Conservation (phyloP, 92 coral and sea anemone genomes). For the Porites cylindrica region DNA sequence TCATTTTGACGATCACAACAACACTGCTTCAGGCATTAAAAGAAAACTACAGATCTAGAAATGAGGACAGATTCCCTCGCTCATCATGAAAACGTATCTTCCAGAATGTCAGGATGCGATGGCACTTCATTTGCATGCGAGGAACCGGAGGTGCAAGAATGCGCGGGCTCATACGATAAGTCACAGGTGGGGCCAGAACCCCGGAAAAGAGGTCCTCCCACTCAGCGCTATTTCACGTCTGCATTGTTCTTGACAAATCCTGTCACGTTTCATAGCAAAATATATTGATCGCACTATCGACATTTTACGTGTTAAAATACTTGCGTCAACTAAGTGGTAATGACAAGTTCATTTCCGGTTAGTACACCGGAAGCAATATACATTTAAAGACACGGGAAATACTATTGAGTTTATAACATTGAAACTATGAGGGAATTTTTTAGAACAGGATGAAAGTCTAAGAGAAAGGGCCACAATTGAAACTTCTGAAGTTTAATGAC, state of each 20-base stretch:
- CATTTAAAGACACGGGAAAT: no score
- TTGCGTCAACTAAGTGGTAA: no score
- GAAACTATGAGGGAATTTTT: no score
- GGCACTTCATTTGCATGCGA: slow-evolving; percentile 47
- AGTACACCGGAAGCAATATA: no score
- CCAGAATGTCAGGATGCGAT: slow-evolving; percentile 38
- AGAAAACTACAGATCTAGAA: slow-evolving; percentile 21
- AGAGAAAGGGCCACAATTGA: no score
- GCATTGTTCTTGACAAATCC: neutral
- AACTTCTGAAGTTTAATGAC: no score
- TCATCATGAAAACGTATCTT: slow-evolving; percentile 14
- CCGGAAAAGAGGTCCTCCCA: slow-evolving; percentile 34
- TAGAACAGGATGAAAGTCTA: no score
- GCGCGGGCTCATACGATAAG: slow-evolving; percentile 54
- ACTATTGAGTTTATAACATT: no score
- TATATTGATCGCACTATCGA: neutral
- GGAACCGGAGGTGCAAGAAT: slow-evolving; percentile 59
- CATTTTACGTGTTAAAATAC: no score
- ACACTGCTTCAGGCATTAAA: slow-evolving; percentile 3
- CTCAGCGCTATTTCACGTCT: neutral
- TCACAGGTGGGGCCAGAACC: slow-evolving; percentile 35
- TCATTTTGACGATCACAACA: slow-evolving; percentile 65
- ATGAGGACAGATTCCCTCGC: slow-evolving; percentile 16
- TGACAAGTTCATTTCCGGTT: no score
- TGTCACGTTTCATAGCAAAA: neutral